A percentile compares a stretch with the other conserved stretches of the same genome.
Conservation (phyloP, 1,140 invertebrate genomes). For the Piezodorus guildinii region DNA sequence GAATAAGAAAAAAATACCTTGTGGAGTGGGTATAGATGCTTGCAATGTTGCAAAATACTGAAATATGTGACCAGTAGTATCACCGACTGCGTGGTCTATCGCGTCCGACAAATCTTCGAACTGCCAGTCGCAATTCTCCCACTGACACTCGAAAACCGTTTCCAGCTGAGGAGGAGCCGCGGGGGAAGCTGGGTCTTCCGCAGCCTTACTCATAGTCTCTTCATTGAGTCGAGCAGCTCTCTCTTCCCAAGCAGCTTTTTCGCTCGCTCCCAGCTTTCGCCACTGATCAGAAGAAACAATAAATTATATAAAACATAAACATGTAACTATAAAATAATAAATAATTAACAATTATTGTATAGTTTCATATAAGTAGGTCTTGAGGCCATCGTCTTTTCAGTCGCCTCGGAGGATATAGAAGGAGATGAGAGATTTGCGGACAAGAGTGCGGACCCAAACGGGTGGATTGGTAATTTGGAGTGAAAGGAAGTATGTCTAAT, state of each 20-base stretch:
- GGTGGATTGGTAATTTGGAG: too few relatives aligned
- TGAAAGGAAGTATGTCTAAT: too few relatives aligned
- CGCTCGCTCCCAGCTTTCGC: conserved; percentile 73
- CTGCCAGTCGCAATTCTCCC: conserved; percentile 87
- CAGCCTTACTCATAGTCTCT: conserved; percentile 51
- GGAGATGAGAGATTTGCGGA: too few relatives aligned
- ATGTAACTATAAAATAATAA: too few relatives aligned
- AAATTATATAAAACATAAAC: too few relatives aligned
- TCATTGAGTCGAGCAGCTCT: conserved; percentile 76
- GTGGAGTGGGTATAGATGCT: conserved; percentile 27
- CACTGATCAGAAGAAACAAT: conserved; percentile 46
- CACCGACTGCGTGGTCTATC: conserved; percentile 76
- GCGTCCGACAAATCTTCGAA: conserved; percentile 84
- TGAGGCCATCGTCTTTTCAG: too few relatives aligned
- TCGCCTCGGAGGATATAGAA: too few relatives aligned
- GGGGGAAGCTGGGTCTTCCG: conserved; percentile 28
- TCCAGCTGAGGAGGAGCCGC: conserved; percentile 9
- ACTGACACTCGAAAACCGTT: conserved; percentile 71
- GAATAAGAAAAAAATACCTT: conserved; percentile 31
- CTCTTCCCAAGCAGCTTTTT: conserved; percentile 91
- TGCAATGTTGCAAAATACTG: conserved; percentile 33
- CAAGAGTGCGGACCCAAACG: too few relatives aligned
- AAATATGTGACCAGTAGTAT: conserved; percentile 49
- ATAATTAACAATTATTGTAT: too few relatives aligned
- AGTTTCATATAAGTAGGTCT: too few relatives aligned